Evolutionary conservation across 1,140 invertebrate species (phyloP), one percentile per base, ranked within the genome.

Genomic region (Oscheius sp.): DNA sequence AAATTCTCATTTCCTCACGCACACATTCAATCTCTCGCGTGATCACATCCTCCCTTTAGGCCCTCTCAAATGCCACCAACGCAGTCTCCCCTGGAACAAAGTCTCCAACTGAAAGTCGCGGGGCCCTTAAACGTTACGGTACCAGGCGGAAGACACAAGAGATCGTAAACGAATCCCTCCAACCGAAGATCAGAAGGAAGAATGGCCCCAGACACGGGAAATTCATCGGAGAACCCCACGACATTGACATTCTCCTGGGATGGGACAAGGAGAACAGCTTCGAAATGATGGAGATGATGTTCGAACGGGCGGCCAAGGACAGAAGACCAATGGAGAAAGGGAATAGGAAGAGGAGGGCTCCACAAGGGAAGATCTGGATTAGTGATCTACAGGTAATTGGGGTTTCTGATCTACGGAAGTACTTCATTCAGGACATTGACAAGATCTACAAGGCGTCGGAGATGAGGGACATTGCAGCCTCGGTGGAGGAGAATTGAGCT

Each of bases 401-500:
- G 52, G 38, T 45, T 45, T 13, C 13, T 45, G 38, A 13, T 13
- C 10, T 45, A 10, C 13, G 13, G 52, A 55, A 55, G 31, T 20
- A 55, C 23, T 20, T 20, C 52, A 55, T 55, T 55, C 65, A 58
- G 26, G 75, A 77, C 55, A 75, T 77, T 35, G 75, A 77, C 45
- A 77, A 77, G 49, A 59, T 77, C 72, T 77, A 74, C 66, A 77
- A 75, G 42, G 32, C 42, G 7, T 68, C 73, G 2, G 75, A 77
- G 32, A 65, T 77, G 15, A 64, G 75, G 20, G 75, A 77, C 58
- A 68, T 77, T 15, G 46, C 45, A 29, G 59, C 49, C n/a, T 75
- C 72, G 23, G 68, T 75, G 18, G 45, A 66, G 38, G 49, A 15
- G 28, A 55, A 13, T 4, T 55, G 49, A 55, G n/a, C n/a, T n/a